phyloP scores from a whole-genome alignment of 2,888 invertebrate genomes.

The Druceiella hillmani region DNA sequence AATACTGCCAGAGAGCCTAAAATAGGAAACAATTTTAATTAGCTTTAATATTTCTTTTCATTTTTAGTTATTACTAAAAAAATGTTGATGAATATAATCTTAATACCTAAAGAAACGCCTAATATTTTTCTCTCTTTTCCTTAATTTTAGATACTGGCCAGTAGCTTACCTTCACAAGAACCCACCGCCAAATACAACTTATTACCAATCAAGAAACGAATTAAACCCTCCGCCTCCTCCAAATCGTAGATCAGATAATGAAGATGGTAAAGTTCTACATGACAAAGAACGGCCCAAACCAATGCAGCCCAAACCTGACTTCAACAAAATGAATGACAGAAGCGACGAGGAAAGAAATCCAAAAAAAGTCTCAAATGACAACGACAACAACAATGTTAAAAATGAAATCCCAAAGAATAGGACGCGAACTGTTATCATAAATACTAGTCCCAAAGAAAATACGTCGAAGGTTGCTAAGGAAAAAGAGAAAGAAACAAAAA shows the following conservation, averaged over 20 bases:
- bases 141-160: slow-evolving; percentile 60
- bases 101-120: slow-evolving; percentile 34
- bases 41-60: too few species aligned
- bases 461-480: slow-evolving; percentile 29
- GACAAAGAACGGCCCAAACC: too few species aligned
- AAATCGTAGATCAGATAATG: too few species aligned
- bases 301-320: too few species aligned
- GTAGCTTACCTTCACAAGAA: slow-evolving; percentile 77
- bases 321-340: slow-evolving; percentile 30
- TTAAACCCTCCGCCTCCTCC: too few species aligned
- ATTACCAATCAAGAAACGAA: slow-evolving; percentile 32
- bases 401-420: slow-evolving; percentile 20
- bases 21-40: too few species aligned
- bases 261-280: too few species aligned
- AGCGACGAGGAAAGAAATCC: slow-evolving; percentile 25
- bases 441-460: slow-evolving; percentile 21
- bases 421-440: slow-evolving; percentile 20
- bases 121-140: slow-evolving; percentile 2
- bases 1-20: too few species aligned
- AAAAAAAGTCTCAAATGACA: slow-evolving; percentile 17
- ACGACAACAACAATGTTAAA: slow-evolving; percentile 22
- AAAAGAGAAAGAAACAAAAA: slow-evolving; percentile 29
- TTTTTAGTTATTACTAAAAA: too few species aligned
- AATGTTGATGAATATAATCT: too few species aligned
- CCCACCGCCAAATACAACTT: slow-evolving; percentile 69